phyloP scores from a whole-genome alignment of 1,140 invertebrate genomes.

The Zaprionus gabonicus region DNA sequence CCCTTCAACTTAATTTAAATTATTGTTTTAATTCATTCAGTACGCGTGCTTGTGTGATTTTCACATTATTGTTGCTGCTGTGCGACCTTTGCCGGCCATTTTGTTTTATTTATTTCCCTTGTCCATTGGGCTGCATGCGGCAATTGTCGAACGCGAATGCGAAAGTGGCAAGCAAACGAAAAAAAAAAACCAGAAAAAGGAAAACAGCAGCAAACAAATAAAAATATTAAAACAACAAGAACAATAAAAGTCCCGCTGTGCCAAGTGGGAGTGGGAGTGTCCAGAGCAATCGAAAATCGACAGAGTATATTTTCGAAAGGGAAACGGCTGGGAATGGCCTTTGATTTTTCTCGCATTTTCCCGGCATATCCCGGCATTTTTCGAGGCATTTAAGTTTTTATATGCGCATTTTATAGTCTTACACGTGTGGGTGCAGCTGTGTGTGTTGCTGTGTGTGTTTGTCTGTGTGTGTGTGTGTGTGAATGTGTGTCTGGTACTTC shows the following conservation, averaged over 20 bases:
- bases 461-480: slow-evolving; percentile 28
- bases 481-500: slow-evolving; percentile 23
- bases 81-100: slow-evolving; percentile 29
- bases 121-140: slow-evolving; percentile 34
- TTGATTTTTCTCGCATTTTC: slow-evolving; percentile 53
- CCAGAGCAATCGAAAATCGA: background rate
- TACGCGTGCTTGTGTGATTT: background rate
- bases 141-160: slow-evolving; percentile 60
- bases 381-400: slow-evolving; percentile 58
- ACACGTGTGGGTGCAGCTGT: background rate
- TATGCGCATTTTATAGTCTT: slow-evolving; percentile 48
- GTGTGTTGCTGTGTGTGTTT: slow-evolving; percentile 13
- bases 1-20: slow-evolving; percentile 24
- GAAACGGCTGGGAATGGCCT: slow-evolving; percentile 43
- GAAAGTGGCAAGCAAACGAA: slow-evolving; percentile 26
- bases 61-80: slow-evolving; percentile 41
- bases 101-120: slow-evolving; percentile 55
- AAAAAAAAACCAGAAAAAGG: slow-evolving; percentile 14
- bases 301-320: slow-evolving; percentile 8
- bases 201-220: slow-evolving; percentile 4
- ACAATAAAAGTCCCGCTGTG: slow-evolving; percentile 69
- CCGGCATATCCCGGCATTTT: slow-evolving; percentile 58
- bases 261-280: background rate
- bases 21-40: slow-evolving; percentile 40
- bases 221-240: slow-evolving; percentile 31